phyloP scores from a whole-genome alignment of 1,140 invertebrate species.

The Homalodisca vitripennis region DNA sequence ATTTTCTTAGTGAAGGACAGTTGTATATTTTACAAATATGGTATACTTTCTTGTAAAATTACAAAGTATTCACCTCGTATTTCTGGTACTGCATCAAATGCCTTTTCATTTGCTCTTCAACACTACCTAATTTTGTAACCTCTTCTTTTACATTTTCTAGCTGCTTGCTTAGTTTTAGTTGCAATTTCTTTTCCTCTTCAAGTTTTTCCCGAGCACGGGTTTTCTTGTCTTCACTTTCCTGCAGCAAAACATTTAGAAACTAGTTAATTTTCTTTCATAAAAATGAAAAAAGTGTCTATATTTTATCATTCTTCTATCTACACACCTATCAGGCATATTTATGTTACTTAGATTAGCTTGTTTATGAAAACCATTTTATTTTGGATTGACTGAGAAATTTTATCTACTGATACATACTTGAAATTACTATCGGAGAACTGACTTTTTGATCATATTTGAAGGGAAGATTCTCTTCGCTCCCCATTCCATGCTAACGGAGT shows the following conservation, averaged over 20 bases:
- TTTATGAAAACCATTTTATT: too few species aligned
- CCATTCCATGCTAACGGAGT: too few species aligned
- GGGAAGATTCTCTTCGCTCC: too few species aligned
- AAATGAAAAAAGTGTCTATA: not conserved
- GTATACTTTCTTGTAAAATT: not conserved
- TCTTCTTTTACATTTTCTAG: not conserved
- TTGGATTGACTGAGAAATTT: not conserved
- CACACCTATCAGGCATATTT: too few species aligned
- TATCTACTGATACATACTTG: not conserved
- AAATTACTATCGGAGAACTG: too few species aligned
- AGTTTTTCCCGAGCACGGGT: not conserved
- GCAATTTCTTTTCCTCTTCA: constrained; percentile 12
- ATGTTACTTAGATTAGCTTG: too few species aligned
- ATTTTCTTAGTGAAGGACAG: too few species aligned
- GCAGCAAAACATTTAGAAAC: not conserved
- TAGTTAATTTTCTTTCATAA: not conserved
- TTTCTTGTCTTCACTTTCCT: constrained; percentile 24
- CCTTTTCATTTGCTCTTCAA: not conserved
- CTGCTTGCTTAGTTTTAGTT: constrained; percentile 4
- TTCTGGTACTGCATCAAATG: not conserved
- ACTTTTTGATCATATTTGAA: too few species aligned
- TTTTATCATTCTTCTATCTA: not conserved
- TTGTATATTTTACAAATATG: too few species aligned
- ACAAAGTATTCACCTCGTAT: not conserved
- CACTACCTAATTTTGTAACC: not conserved